A percentile compares a stretch with the other conserved stretches of the same genome.
Evolutionary conservation across 2,113 vertebrate species (phyloP).

Genomic region (Heterochromis multidens): DNA sequence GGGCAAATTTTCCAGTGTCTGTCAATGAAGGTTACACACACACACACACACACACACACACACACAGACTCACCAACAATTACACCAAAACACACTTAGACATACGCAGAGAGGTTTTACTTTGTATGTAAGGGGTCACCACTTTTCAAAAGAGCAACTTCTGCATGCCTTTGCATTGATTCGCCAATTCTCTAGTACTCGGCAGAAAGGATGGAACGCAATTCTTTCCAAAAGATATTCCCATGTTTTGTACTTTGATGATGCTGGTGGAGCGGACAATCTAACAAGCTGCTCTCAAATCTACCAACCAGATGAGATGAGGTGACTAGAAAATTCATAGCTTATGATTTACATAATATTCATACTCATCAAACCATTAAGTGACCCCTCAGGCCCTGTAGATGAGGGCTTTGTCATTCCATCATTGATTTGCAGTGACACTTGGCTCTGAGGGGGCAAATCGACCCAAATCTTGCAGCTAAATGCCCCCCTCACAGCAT

Average conservation of each 20-base stretch:
- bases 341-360: background rate
- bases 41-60: constrained; percentile 1
- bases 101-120: background rate
- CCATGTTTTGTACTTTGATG: background rate
- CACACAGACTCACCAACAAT: background rate
- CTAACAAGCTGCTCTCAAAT: background rate
- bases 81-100: background rate
- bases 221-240: background rate
- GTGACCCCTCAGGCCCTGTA: background rate
- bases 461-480: background rate
- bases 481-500: background rate
- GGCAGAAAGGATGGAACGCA: background rate
- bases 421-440: background rate
- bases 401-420: background rate
- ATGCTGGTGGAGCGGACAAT: background rate
- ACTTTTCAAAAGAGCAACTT: background rate
- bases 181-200: background rate
- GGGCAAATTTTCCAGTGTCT: constrained; percentile 48
- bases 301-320: background rate
- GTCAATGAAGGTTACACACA: constrained; percentile 32
- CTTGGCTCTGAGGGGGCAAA: background rate
- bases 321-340: background rate
- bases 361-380: background rate
- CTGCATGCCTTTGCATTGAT: background rate
- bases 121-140: background rate